phyloP scores from a whole-genome alignment of 2,113 vertebrate species.

The Cyanoliseus patagonus region DNA sequence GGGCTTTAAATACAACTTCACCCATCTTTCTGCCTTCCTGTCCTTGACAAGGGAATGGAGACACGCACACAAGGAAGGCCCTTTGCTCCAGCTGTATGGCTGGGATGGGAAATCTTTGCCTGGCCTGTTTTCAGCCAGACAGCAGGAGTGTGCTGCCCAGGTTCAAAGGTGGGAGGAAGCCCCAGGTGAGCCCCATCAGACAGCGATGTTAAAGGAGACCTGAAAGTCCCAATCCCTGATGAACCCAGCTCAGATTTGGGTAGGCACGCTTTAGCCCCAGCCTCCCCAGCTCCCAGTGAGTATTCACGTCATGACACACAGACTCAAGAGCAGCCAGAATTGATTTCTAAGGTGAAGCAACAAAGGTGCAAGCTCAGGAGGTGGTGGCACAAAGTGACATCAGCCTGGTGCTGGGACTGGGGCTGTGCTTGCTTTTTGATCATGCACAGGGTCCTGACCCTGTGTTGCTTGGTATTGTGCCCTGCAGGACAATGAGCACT shows the following conservation, averaged over 20 bases:
- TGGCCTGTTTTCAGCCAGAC: not conserved
- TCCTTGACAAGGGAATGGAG: not conserved
- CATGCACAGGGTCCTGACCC: not conserved
- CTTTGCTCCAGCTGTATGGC: not conserved
- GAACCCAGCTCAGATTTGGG: not conserved
- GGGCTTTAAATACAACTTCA: not conserved
- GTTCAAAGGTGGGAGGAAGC: not conserved
- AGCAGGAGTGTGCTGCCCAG: not conserved
- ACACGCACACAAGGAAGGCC: not conserved
- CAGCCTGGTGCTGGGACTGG: not conserved
- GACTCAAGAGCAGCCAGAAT: not conserved
- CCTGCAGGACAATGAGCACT: not conserved
- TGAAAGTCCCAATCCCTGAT: not conserved
- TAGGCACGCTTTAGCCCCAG: not conserved
- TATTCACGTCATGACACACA: not conserved
- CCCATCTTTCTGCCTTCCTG: not conserved
- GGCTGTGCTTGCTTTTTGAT: not conserved
- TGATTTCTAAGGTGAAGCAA: not conserved
- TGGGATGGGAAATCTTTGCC: not conserved
- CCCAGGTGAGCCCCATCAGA: not conserved
- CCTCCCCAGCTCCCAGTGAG: not conserved
- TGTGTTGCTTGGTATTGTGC: not conserved
- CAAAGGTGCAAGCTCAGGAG: not conserved
- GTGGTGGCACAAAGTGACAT: not conserved
- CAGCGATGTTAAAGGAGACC: not conserved